These are phyloP conservation scores for Deroplatys truncata DNA, from an alignment of 2,888 invertebrate genomes.

Conservation along the genomic window DNA sequence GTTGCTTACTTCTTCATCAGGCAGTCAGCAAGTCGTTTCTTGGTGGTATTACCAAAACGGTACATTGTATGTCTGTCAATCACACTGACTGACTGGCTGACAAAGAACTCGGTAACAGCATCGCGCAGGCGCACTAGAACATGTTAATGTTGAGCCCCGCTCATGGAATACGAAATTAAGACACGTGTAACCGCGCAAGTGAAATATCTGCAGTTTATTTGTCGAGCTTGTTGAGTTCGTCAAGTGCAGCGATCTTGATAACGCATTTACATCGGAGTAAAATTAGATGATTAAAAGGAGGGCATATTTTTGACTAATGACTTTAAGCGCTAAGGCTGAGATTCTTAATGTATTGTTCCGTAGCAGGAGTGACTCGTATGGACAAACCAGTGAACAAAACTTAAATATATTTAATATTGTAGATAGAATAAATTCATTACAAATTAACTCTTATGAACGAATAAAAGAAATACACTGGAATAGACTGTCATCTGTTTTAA, in stretches of 20 bases:
- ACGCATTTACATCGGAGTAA: too few species aligned
- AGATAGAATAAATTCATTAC: too few species aligned
- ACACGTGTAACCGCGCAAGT: background rate
- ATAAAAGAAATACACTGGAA: too few species aligned
- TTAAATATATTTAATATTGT: too few species aligned
- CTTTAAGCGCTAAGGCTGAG: too few species aligned
- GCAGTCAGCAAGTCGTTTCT: background rate
- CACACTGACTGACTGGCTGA: background rate
- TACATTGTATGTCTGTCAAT: background rate
- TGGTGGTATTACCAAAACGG: background rate
- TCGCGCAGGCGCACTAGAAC: background rate
- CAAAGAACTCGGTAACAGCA: background rate
- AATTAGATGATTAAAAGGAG: too few species aligned
- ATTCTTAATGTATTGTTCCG: too few species aligned
- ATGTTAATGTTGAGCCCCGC: background rate
- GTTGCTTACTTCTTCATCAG: background rate
- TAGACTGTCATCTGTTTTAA: too few species aligned
- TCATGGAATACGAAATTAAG: background rate
- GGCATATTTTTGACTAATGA: too few species aligned
- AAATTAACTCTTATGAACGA: too few species aligned
- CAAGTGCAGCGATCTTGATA: background rate
- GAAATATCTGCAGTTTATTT: background rate
- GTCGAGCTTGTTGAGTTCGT: background rate
- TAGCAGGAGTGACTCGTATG: too few species aligned
- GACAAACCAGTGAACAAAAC: too few species aligned